Percentiles rank a stretch among this genome's conserved stretches.
Evolutionary conservation across 2,888 invertebrate species (phyloP).

Genomic region (Cephus spinipes): DNA sequence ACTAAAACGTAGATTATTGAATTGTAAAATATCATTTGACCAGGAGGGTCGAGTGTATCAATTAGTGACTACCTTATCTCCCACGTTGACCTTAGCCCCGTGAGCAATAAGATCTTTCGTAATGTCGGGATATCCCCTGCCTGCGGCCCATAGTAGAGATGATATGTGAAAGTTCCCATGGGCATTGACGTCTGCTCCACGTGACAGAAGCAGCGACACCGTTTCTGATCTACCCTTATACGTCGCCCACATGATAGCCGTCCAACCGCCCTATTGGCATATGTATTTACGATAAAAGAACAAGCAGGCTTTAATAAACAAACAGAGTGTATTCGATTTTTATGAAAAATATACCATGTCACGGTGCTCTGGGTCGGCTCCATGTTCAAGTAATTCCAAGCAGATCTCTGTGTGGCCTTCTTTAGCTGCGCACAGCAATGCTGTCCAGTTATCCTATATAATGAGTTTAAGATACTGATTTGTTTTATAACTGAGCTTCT

Average conservation of each 20-base stretch:
- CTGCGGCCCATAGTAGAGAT: conserved; percentile 94
- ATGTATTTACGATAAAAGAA: neutral
- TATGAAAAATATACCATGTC: conserved; percentile 76
- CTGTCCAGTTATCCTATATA: conserved; percentile 88
- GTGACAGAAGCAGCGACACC: conserved; percentile 82
- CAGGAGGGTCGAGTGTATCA: neutral
- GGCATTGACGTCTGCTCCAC: conserved; percentile 93
- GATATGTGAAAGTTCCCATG: conserved; percentile 96
- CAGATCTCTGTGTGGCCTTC: conserved; percentile 88
- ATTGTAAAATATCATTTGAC: neutral
- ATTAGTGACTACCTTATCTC: conserved; percentile 78
- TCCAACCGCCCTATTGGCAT: conserved; percentile 88
- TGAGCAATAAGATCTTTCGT: conserved; percentile 84
- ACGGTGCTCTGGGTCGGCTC: conserved; percentile 86
- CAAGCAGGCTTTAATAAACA: neutral
- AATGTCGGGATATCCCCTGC: conserved; percentile 89
- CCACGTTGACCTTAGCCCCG: conserved; percentile 94
- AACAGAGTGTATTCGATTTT: neutral
- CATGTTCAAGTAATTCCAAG: conserved; percentile 84
- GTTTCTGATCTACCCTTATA: conserved; percentile 90
- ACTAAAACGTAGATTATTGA: conserved; percentile 67
- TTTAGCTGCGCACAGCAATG: conserved; percentile 90
- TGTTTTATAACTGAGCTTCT: neutral
- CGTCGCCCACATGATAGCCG: conserved; percentile 96
- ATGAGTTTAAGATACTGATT: neutral